A percentile compares a stretch with the other conserved stretches of the same genome.
phyloP scores from a whole-genome alignment of 2,113 vertebrate species.

The Lathamus discolor region DNA sequence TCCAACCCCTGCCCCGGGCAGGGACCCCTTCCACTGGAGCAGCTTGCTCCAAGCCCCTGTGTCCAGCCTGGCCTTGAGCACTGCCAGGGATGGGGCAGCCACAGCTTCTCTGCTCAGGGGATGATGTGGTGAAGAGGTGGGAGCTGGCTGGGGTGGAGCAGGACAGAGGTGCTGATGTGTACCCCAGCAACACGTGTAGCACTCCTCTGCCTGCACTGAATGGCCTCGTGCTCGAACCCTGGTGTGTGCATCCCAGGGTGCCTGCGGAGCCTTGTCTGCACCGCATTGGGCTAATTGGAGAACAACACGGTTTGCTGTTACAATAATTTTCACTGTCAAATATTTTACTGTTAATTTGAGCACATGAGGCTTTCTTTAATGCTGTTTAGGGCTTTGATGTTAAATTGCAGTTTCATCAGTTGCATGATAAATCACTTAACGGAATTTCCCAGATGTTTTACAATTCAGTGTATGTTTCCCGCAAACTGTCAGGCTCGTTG shows the following conservation, averaged over 20 bases:
- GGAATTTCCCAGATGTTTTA: conserved; percentile 54
- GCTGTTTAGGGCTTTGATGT: conserved; percentile 43
- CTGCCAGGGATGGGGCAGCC: background rate
- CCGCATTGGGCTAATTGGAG: background rate
- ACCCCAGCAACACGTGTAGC: background rate
- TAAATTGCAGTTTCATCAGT: conserved; percentile 61
- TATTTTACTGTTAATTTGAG: conserved; percentile 48
- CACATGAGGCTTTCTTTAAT: conserved; percentile 9
- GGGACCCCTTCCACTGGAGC: background rate
- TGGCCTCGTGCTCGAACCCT: background rate
- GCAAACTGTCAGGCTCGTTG: background rate
- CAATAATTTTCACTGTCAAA: conserved; percentile 21
- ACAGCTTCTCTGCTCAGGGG: background rate
- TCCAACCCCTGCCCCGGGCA: background rate
- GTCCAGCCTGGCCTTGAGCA: background rate
- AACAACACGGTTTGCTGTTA: background rate
- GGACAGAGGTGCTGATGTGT: background rate
- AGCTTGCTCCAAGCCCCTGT: background rate
- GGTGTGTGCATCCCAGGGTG: background rate
- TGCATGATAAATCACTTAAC: conserved; percentile 48
- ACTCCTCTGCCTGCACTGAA: background rate
- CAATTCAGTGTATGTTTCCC: conserved; percentile 28
- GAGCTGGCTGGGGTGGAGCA: background rate
- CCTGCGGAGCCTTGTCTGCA: background rate
- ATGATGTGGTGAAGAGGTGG: background rate